A percentile compares a stretch with the other conserved stretches of the same genome.
Conservation (phyloP, 2,888 invertebrate species). For the Clusia tigrina region DNA sequence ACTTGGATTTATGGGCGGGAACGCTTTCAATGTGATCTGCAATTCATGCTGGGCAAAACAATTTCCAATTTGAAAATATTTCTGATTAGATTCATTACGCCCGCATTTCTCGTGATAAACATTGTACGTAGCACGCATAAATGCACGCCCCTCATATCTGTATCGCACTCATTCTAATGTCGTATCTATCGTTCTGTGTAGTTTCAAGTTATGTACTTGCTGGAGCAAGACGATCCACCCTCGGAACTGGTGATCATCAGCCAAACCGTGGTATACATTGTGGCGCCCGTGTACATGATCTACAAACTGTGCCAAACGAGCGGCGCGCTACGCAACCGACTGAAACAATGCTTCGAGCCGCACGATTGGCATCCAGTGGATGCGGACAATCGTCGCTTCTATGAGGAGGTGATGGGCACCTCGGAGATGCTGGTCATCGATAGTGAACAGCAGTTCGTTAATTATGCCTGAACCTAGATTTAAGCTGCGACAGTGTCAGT, state of each 20-base stretch:
- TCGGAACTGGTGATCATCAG: slow-evolving; percentile 41
- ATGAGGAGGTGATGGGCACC: slow-evolving; percentile 60
- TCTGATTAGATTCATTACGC: slow-evolving; percentile 56
- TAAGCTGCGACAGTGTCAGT: no score
- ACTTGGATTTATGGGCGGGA: slow-evolving; percentile 83
- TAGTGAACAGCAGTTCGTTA: slow-evolving; percentile 29
- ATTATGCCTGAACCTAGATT: not conserved
- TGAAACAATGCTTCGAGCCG: slow-evolving; percentile 58
- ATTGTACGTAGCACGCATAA: slow-evolving; percentile 43
- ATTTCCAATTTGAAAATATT: slow-evolving; percentile 65
- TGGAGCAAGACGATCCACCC: slow-evolving; percentile 33
- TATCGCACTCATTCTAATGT: no score
- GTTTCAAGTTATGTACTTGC: slow-evolving; percentile 36
- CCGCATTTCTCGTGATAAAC: slow-evolving; percentile 50
- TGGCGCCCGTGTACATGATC: slow-evolving; percentile 53
- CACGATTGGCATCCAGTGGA: slow-evolving; percentile 64
- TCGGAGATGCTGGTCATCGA: slow-evolving; percentile 59
- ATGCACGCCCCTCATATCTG: slow-evolving; percentile 21
- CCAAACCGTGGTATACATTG: slow-evolving; percentile 48
- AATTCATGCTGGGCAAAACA: slow-evolving; percentile 76
- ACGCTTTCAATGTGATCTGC: slow-evolving; percentile 72
- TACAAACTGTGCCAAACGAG: slow-evolving; percentile 52
- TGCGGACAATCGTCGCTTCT: slow-evolving; percentile 58
- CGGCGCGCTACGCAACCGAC: slow-evolving; percentile 50
- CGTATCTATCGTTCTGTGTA: slow-evolving; percentile 11